Evolutionary conservation across 2,888 invertebrate genomes (phyloP).

Genomic region (Yponomeuta cagnagella): DNA sequence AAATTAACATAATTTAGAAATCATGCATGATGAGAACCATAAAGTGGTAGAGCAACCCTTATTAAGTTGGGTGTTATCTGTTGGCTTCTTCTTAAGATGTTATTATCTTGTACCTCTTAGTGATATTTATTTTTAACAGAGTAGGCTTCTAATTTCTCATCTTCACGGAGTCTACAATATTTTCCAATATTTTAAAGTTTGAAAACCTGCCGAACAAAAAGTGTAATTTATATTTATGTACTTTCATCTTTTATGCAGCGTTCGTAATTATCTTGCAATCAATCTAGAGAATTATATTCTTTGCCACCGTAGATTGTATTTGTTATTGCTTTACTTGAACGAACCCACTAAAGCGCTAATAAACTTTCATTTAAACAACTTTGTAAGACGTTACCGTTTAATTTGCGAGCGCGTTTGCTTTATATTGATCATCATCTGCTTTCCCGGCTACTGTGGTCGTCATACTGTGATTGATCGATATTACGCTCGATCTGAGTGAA

Average conservation of each 20-base stretch:
- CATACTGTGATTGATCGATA: not conserved
- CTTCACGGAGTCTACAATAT: not conserved
- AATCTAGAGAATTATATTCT: not conserved
- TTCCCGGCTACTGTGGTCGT: not conserved
- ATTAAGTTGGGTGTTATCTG: no score
- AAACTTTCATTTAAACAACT: not conserved
- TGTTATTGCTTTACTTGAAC: not conserved
- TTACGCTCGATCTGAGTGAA: not conserved
- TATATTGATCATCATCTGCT: not conserved
- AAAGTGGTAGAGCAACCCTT: no score
- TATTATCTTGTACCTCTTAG: no score
- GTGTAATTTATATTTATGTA: not conserved
- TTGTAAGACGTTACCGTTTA: not conserved
- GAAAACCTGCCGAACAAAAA: not conserved
- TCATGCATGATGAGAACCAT: no score
- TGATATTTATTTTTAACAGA: no score
- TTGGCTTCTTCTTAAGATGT: no score
- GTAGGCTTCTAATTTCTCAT: no score
- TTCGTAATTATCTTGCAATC: constrained; percentile 1
- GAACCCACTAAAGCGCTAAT: not conserved
- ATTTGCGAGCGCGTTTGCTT: not conserved
- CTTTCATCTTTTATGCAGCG: constrained; percentile 3
- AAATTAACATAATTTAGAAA: no score
- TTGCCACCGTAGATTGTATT: not conserved
- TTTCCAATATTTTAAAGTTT: not conserved